Percentiles rank a stretch among this genome's conserved stretches.
phyloP scores from a whole-genome alignment of 2,113 vertebrate genomes.

The Phylloscopus whistleri region DNA sequence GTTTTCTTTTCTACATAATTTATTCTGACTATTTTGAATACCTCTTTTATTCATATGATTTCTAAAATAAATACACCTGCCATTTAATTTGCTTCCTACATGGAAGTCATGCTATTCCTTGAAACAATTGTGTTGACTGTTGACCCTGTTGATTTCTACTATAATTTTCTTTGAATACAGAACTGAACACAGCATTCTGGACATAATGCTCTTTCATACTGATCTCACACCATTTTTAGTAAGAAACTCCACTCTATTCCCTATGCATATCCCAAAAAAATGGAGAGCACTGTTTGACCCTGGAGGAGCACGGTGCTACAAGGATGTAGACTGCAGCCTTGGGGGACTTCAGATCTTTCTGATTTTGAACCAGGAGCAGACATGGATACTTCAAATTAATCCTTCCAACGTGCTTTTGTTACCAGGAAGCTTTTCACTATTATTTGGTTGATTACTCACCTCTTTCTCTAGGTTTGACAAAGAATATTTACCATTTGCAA shows the following conservation, averaged over 20 bases:
- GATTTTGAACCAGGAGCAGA: background rate
- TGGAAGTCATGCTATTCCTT: background rate
- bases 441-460: background rate
- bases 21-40: slow-evolving; percentile 41
- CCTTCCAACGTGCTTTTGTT: background rate
- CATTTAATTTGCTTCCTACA: slow-evolving; percentile 26
- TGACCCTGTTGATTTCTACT: slow-evolving; percentile 7
- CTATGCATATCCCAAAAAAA: background rate
- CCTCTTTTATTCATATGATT: slow-evolving; percentile 26
- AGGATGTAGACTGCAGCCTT: background rate
- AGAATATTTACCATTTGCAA: background rate
- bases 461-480: background rate
- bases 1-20: slow-evolving; percentile 34
- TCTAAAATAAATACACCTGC: slow-evolving; percentile 48
- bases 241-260: background rate
- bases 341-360: background rate
- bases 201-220: background rate
- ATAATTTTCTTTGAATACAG: background rate
- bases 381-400: background rate
- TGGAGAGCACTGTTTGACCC: background rate
- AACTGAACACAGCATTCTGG: background rate
- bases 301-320: fast-evolving
- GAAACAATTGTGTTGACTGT: slow-evolving; percentile 22
- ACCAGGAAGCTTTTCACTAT: background rate
- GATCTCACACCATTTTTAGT: background rate